Conservation (phyloP, 1,140 invertebrate genomes). For the Campoletis sonorensis region DNA sequence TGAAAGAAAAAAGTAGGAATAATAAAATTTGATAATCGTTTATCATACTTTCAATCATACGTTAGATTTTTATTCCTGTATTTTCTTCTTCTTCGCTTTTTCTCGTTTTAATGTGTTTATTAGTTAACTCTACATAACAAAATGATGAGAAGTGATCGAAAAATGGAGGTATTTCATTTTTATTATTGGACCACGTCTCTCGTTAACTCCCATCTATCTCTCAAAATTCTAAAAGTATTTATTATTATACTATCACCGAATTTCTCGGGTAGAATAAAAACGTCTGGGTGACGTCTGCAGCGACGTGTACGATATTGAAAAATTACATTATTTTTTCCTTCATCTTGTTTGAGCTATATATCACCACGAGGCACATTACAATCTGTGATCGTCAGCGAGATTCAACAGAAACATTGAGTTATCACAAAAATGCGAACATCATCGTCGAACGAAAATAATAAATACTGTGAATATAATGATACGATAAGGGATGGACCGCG, state of each 20-base stretch:
- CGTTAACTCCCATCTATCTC: constrained; percentile 10
- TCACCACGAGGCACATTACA: constrained; percentile 5
- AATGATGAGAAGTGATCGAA: constrained; percentile 49
- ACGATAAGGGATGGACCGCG: background rate
- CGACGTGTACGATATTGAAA: background rate
- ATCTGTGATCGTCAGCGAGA: background rate
- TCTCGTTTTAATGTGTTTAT: constrained; percentile 45
- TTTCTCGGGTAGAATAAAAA: background rate
- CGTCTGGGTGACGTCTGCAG: background rate
- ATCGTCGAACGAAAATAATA: background rate
- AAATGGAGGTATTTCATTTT: constrained; percentile 25
- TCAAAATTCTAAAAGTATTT: constrained; percentile 31
- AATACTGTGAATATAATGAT: background rate
- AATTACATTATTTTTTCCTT: constrained; percentile 1
- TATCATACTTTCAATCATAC: constrained; percentile 48
- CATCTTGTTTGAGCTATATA: background rate
- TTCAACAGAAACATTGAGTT: background rate
- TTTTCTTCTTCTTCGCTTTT: background rate
- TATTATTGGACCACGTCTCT: constrained; percentile 41
- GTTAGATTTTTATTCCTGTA: constrained; percentile 44
- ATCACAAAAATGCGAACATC: background rate
- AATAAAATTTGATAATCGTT: constrained; percentile 43
- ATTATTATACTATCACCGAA: constrained; percentile 31
- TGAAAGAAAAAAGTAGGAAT: background rate
- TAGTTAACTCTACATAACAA: constrained; percentile 37